Base-by-base conservation (phyloP, 1,140 invertebrate genomes). In the Plodia interpunctella region DNA sequence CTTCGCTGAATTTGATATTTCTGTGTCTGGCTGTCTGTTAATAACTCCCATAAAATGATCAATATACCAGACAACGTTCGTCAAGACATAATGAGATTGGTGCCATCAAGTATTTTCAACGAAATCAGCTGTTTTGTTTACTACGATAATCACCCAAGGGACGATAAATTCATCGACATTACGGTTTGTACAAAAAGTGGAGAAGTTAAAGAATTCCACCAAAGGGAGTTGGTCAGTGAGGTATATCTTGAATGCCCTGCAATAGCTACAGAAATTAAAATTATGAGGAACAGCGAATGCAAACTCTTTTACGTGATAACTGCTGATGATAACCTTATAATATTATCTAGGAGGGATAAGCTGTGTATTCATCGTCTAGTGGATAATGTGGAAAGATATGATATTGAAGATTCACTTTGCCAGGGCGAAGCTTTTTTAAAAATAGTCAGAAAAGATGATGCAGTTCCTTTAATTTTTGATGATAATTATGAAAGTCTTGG, bases 101-200 rank as follows among this genome's bases (percentile, higher is more conserved):
- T 79, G 5, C 76, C 76, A n/a, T 56, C 62, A 6, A 65, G 68
- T 11, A 32, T 73, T 6, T 3, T 68, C 2, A 63, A 65, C 19
- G 65, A 69, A 17, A 58, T 73, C 5, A 19, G 55, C 18, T 82
- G 83, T 67, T 88, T 77, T 59, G 70, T 67, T 6, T 77, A 83
- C 20, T 82, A 86, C 52, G 86, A 88, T 62, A 59, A 78, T 10
- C 86, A 88, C 64, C 82, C 83, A 13, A 62, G 57, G 55, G 78
- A 78, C 52, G 5, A 58, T 3, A 76, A 62, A 55, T 38, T 35
- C 5, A 65, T 86, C 25, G 83, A 88, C 61, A 54, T 88, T 21
- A 73, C 63, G 21, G 44, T 86, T 62, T 84, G 77, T 63, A 80
- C 77, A 13, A 59, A 62, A 25, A 54, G 51, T 38, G 76, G 76